phyloP scores from a whole-genome alignment of 2,113 vertebrate species.

The Fulmarus glacialis region DNA sequence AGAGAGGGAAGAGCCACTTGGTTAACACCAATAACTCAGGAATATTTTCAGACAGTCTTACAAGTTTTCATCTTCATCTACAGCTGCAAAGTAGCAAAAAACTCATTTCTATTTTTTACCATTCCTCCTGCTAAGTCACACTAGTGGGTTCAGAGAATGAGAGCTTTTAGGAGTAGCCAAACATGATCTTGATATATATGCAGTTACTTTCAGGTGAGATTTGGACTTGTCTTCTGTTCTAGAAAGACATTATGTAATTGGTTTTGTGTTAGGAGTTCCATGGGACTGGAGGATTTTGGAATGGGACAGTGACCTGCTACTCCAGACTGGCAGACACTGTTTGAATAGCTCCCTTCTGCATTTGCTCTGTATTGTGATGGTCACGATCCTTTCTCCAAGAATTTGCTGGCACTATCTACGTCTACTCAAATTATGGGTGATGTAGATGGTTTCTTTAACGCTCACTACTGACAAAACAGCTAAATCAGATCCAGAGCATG shows the following conservation, averaged over 20 bases:
- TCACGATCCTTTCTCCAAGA: background rate
- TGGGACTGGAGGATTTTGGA: background rate
- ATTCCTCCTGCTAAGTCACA: background rate
- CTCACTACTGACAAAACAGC: background rate
- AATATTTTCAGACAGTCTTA: background rate
- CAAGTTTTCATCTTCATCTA: background rate
- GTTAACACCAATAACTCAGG: background rate
- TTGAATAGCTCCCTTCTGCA: background rate
- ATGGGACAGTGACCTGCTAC: background rate
- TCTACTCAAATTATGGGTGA: background rate
- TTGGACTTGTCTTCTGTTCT: background rate
- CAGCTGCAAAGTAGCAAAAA: background rate
- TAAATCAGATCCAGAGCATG: background rate
- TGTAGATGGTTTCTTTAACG: background rate
- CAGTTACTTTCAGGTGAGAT: background rate
- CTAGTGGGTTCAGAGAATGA: background rate
- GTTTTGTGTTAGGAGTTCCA: background rate
- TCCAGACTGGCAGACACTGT: background rate
- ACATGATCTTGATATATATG: accelerated
- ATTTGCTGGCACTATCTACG: background rate
- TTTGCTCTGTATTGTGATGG: background rate
- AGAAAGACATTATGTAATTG: background rate
- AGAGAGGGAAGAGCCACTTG: background rate
- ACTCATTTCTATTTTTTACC: background rate
- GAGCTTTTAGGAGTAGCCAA: background rate